A percentile compares a stretch with the other conserved stretches of the same genome.
Conservation (phyloP, 2,888 invertebrate species). For the Lithosia quadra region DNA sequence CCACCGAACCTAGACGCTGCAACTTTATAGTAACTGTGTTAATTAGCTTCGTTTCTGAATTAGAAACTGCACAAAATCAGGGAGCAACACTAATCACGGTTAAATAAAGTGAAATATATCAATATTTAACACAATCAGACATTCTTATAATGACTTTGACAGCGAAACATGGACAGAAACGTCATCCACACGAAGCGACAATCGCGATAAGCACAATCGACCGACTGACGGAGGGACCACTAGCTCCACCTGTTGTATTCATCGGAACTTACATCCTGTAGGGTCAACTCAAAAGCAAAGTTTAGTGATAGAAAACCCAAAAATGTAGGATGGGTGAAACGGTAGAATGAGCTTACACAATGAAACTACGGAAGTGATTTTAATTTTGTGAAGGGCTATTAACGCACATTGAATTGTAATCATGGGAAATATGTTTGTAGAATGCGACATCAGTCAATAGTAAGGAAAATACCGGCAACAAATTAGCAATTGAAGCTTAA, state of each 20-base stretch:
- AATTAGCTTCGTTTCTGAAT: constrained; percentile 59
- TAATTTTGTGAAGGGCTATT: constrained; percentile 64
- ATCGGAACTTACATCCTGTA: constrained; percentile 71
- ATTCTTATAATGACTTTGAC: constrained; percentile 74
- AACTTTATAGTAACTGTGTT: constrained; percentile 72
- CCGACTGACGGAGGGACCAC: constrained; percentile 63
- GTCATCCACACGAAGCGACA: constrained; percentile 69
- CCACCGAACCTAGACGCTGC: constrained; percentile 74
- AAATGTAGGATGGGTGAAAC: constrained; percentile 76
- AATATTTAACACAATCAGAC: constrained; percentile 67
- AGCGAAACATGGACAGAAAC: constrained; percentile 74
- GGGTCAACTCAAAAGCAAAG: constrained; percentile 65
- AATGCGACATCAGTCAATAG: not conserved
- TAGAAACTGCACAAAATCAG: constrained; percentile 47
- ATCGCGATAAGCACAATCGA: constrained; percentile 63
- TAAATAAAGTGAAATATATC: constrained; percentile 57
- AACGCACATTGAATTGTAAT: constrained; percentile 53
- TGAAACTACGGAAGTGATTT: constrained; percentile 72
- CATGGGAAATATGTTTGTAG: constrained; percentile 46
- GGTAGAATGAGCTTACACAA: constrained; percentile 76
- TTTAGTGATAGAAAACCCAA: constrained; percentile 73
- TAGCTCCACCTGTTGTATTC: constrained; percentile 81
- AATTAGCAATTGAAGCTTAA: not conserved
- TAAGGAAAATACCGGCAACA: not conserved
- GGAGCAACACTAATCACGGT: constrained; percentile 53